Evolutionary conservation across 2,888 invertebrate species (phyloP).

Genomic region (Ephialtes manifestator): DNA sequence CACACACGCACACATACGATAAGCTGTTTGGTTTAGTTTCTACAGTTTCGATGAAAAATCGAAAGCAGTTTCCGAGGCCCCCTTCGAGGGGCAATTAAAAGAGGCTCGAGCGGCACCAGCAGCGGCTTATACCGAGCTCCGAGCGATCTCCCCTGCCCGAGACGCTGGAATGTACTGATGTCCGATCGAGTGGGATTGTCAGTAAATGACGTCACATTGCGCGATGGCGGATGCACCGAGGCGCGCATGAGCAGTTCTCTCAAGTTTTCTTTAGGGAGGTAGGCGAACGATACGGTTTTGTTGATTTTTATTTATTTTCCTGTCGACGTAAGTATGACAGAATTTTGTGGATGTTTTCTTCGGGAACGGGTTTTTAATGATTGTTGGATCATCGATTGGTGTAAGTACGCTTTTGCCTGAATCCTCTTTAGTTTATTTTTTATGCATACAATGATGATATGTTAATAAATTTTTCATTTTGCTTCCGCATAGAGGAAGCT

Average conservation of each 20-base stretch:
- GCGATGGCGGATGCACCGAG: constrained; percentile 61
- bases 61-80: constrained; percentile 47
- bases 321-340: neutral
- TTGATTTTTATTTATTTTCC: neutral
- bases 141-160: constrained; percentile 53
- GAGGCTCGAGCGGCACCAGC: constrained; percentile 46
- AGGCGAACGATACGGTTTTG: neutral
- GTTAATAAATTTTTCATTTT: too few relatives aligned
- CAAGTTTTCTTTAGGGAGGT: neutral
- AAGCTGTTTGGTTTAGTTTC: neutral
- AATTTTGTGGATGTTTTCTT: too few relatives aligned
- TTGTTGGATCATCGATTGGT: too few relatives aligned
- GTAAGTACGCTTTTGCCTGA: too few relatives aligned
- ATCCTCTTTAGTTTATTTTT: too few relatives aligned
- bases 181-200: constrained; percentile 56
- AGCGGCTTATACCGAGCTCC: constrained; percentile 9
- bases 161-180: constrained; percentile 66
- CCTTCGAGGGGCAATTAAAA: constrained; percentile 21
- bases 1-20: neutral
- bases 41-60: constrained; percentile 29
- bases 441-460: too few relatives aligned
- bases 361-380: too few relatives aligned
- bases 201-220: constrained; percentile 63
- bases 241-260: constrained; percentile 43
- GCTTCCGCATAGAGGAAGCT: too few relatives aligned